These are phyloP conservation scores for Pelodytes ibericus DNA, from an alignment of 2,797 vertebrate genomes.

Conservation along the genomic window DNA sequence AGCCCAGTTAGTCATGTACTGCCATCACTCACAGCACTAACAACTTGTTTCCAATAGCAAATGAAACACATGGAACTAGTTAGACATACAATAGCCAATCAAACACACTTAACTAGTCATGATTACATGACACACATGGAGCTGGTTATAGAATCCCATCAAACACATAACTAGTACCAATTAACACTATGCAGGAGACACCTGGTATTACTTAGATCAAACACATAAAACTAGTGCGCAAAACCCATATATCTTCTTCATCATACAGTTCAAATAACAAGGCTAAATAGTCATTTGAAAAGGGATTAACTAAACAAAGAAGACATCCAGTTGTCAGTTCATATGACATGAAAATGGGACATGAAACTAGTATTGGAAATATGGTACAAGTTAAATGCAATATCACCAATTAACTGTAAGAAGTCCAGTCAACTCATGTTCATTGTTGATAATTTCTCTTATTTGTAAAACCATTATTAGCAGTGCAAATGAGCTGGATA, in stretches of 20 bases:
- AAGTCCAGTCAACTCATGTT: no score
- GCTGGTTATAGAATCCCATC: constrained; percentile 4
- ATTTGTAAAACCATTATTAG: no score
- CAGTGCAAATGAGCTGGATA: no score
- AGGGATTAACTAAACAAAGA: no score
- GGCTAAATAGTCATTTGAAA: no score
- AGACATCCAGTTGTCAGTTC: no score
- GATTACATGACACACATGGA: constrained; percentile 2
- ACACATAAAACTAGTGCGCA: not conserved
- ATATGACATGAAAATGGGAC: no score
- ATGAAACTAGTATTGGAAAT: no score
- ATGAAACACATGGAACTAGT: constrained; percentile 19
- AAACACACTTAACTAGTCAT: constrained; percentile 26
- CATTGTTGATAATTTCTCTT: no score
- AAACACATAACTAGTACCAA: constrained; percentile 5
- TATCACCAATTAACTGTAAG: no score
- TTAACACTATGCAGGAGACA: not conserved
- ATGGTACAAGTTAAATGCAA: no score
- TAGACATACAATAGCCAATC: constrained; percentile 8
- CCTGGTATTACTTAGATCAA: constrained; percentile 4
- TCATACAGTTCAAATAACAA: not conserved
- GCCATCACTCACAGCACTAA: constrained; percentile 8
- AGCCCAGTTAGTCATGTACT: not conserved
- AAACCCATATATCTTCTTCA: not conserved
- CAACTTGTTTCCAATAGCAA: not conserved